Base-by-base conservation (phyloP, 2,797 vertebrate genomes). In the Monodelphis domestica region DNA sequence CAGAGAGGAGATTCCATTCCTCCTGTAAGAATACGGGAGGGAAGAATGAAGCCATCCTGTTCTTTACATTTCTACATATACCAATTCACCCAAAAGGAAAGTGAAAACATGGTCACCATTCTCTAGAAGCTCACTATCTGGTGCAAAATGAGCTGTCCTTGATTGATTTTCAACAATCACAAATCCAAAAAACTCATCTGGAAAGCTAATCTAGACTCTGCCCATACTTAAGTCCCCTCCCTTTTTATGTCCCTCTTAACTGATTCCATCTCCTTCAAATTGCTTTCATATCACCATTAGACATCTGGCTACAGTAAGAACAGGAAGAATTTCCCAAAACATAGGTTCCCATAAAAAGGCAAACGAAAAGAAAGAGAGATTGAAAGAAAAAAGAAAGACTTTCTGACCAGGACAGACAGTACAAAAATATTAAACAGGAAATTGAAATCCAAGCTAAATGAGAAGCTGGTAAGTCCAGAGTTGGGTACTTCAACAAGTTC, bases 71-170 rank as follows among this genome's bases (percentile, higher is more conserved):
- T 63, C 30, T 90, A 45, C 50, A 70, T 45, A 91, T 0, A 4
- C 50, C 91, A 95, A 89, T 0, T 52, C 1, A 29, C 54, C 95
- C 53, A 84, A 92, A 96, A 91, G 28, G 28, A 53, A 92, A 87
- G 0, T 45, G 55, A 87, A 94, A 91, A 88, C 30, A 89, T 30
- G 17, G 1, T 54, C 2, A 50, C 87, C 95, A n/a, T 28, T 88
- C 50, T 95, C 89, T 95, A 90, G 91, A n/a, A 94, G 87, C 84
- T 87, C 87, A 54, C 26, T 50, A 3, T 54, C 91, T 38, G 91
- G 95, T 91, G 26, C 93, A 93, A 90, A 50, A 50, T 93, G 38
- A 92, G 28, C 29, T 28, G 51, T 45, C 89, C 2, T 33, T 52
- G 0, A 17, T 87, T 54, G 63, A 33, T 7, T 78, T 53, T 90